phyloP scores from a whole-genome alignment of 2,797 vertebrate genomes.

The Megalops cyprinoides region DNA sequence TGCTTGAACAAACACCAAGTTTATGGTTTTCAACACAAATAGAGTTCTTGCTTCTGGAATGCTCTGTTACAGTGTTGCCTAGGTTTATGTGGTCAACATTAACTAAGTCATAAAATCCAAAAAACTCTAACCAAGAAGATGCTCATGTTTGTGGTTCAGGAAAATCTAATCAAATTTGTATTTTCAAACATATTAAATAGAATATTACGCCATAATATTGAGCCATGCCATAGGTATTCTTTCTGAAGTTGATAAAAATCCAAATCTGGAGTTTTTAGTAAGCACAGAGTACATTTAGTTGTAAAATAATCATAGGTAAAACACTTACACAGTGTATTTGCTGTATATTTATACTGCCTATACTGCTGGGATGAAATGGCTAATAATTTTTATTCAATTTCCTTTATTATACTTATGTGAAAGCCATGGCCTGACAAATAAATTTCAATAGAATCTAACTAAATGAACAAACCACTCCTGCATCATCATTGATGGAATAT shows the following conservation, averaged over 20 bases:
- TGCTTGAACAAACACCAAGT: slow-evolving; percentile 7
- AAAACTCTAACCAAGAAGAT: not conserved
- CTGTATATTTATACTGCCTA: too few species aligned
- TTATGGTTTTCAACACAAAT: slow-evolving; percentile 18
- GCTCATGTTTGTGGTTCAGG: not conserved
- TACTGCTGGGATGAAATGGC: not conserved
- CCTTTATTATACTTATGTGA: not conserved
- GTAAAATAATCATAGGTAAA: slow-evolving; percentile 4
- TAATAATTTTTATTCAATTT: not conserved
- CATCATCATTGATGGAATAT: slow-evolving; percentile 12
- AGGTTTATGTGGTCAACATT: slow-evolving; percentile 8
- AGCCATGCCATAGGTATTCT: not conserved
- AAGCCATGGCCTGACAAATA: not conserved
- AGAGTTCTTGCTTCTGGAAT: not conserved
- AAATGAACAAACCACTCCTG: slow-evolving; percentile 11
- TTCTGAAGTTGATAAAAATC: not conserved
- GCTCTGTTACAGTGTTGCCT: slow-evolving; percentile 4
- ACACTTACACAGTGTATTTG: too few species aligned
- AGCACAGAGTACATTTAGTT: not conserved
- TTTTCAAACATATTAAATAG: not conserved
- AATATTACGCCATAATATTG: not conserved
- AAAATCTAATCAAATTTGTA: not conserved
- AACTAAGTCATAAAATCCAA: not conserved
- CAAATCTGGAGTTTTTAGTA: not conserved
- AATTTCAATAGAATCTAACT: not conserved